Evolutionary conservation across 2,113 vertebrate species (phyloP).

Genomic region (Oenanthe melanoleuca): DNA sequence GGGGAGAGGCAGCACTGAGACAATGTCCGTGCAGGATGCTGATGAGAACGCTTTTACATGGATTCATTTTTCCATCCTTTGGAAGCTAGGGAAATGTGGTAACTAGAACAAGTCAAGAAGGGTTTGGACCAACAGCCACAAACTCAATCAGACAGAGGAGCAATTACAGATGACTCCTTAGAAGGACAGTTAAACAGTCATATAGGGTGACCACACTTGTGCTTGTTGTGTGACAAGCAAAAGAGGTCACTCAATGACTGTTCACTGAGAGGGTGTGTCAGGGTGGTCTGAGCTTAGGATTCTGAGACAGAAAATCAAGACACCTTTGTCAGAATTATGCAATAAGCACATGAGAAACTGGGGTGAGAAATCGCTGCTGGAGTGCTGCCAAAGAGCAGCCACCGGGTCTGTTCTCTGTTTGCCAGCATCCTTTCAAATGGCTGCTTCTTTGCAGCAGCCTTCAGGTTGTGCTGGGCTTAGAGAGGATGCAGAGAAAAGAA

Average conservation of each 20-base stretch:
- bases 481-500: neutral
- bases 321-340: neutral
- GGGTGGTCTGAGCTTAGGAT: neutral
- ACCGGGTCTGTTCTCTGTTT: neutral
- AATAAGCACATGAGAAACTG: neutral
- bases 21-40: neutral
- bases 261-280: neutral
- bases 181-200: neutral
- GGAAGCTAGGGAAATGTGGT: neutral
- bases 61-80: neutral
- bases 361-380: neutral
- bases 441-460: neutral
- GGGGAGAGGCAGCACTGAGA: neutral
- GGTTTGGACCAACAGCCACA: neutral
- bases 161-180: neutral
- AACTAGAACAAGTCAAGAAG: neutral
- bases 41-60: neutral
- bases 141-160: neutral
- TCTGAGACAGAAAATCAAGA: neutral
- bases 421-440: neutral
- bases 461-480: neutral
- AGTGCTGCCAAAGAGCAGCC: neutral
- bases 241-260: neutral
- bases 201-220: fast-evolving
- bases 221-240: neutral